Base-by-base conservation (phyloP, 2,797 vertebrate genomes). In the Eulemur mongoz region DNA sequence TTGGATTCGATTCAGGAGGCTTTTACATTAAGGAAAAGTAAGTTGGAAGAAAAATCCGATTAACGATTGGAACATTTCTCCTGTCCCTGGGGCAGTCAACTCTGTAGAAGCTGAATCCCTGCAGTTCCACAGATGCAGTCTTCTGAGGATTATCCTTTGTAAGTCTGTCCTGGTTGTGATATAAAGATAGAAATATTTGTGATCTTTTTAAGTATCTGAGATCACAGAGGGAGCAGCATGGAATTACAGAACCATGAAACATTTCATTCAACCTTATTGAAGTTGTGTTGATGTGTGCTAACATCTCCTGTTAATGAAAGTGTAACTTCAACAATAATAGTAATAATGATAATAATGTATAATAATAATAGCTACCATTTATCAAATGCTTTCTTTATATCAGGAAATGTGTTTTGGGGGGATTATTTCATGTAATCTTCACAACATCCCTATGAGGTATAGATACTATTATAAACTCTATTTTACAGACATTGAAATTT, bases 11-110 rank as follows among this genome's bases (percentile, higher is more conserved):
- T 91, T 65, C 89, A 88, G 80, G 97, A 93, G 72, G 93, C 78
- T 95, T 93, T 95, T 95, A 75, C 93, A 75, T 78, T 93, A 79
- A 94, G 69, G 54, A 69, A 96, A 95, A 69, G 50, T 54, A 91
- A 89, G 38, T 78, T 96, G 89, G 91, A 61, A 96, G 67, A 96
- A 96, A 91, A 97, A 96, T 96, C 83, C 1, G 48, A 96, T 97
- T 94, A 97, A 94, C 2, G 0, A 85, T 85, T 81, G 69, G 75
- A 96, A 97, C 80, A 90, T 97, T 94, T 75, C 38, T 84, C 43
- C 32, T 90, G 35, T 93, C 87, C 95, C 72, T 80, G 6, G 27
- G 81, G 93, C 81, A 20, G 52, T 80, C 45, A 94, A 73, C 48
- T 38, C 84, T 90, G 78, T 35, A 50, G 94, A 94, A 83, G 25